Evolutionary conservation across 2,113 vertebrate species (phyloP).

Genomic region (Scophthalmus maximus): DNA sequence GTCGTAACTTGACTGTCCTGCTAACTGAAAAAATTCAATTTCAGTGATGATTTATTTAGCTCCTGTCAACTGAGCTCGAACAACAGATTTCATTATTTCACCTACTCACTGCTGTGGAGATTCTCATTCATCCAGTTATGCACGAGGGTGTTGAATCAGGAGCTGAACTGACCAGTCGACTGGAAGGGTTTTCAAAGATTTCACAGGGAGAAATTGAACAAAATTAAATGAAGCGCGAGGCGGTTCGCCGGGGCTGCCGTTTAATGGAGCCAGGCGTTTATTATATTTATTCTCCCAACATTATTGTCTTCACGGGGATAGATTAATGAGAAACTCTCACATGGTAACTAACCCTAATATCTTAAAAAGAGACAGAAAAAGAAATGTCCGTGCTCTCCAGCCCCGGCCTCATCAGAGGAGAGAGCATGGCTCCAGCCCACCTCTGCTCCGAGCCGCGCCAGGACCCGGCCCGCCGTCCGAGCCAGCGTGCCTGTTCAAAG

Average conservation of each 20-base stretch:
- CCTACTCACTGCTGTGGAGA: conserved; percentile 55
- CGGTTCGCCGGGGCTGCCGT: conserved; percentile 56
- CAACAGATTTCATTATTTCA: conserved; percentile 63
- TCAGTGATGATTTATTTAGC: conserved; percentile 39
- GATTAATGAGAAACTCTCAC: conserved; percentile 69
- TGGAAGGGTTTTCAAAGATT: conserved; percentile 70
- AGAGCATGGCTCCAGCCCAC: conserved; percentile 62
- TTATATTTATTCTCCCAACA: conserved; percentile 72
- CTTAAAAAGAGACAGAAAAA: conserved; percentile 69
- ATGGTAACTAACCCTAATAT: too few relatives aligned
- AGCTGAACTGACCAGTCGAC: conserved; percentile 67
- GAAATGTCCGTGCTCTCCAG: conserved; percentile 56
- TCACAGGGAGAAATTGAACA: conserved; percentile 65
- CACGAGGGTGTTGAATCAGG: too few relatives aligned
- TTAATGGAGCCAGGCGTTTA: conserved; percentile 70
- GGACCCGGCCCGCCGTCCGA: conserved; percentile 55
- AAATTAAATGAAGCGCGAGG: conserved; percentile 70
- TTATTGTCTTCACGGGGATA: conserved; percentile 61
- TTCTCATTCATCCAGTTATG: too few relatives aligned
- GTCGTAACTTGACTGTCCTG: background rate
- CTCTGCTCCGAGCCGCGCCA: conserved; percentile 64
- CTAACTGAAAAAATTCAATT: conserved; percentile 12
- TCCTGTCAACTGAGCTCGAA: conserved; percentile 37
- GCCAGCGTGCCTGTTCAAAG: conserved; percentile 79
- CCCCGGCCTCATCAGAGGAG: conserved; percentile 66